These are phyloP conservation scores for Trichogramma pretiosum DNA, from an alignment of 1,140 invertebrate genomes.

Conservation along the genomic window DNA sequence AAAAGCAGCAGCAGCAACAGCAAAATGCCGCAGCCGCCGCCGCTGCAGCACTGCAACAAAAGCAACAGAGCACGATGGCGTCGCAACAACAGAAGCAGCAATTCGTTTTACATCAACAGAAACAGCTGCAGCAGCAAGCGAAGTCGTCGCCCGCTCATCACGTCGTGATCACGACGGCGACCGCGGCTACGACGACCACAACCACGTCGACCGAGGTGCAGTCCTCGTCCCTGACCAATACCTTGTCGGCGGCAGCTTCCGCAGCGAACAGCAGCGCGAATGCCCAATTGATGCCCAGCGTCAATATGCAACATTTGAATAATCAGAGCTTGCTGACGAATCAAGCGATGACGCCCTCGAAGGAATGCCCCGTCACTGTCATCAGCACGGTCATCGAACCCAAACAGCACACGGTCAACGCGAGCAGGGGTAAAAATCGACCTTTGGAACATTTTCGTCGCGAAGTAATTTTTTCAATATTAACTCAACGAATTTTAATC, in stretches of 20 bases:
- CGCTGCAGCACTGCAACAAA: no score
- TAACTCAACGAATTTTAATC: not conserved
- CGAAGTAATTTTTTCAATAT: not conserved
- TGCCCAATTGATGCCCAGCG: not conserved
- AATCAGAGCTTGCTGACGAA: not conserved
- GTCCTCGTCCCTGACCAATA: not conserved
- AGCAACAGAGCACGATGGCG: no score
- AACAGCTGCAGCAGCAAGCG: not conserved
- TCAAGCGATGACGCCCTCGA: not conserved
- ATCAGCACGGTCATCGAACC: not conserved
- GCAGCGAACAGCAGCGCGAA: not conserved
- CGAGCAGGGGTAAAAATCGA: conserved; percentile 7
- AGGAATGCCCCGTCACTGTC: conserved; percentile 1
- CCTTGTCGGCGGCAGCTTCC: not conserved
- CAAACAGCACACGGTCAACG: conserved; percentile 1
- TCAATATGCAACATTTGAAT: not conserved
- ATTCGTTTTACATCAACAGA: conserved; percentile 5
- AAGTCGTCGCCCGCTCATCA: not conserved
- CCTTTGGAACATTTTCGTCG: no score
- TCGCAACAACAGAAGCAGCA: no score
- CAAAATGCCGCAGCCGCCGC: conserved; percentile 2
- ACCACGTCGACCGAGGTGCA: not conserved
- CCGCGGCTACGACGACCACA: not conserved
- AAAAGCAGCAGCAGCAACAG: conserved; percentile 15
- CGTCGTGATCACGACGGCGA: not conserved